Evolutionary conservation across 1,140 invertebrate genomes (phyloP).

Genomic region (Antheraea mylitta): DNA sequence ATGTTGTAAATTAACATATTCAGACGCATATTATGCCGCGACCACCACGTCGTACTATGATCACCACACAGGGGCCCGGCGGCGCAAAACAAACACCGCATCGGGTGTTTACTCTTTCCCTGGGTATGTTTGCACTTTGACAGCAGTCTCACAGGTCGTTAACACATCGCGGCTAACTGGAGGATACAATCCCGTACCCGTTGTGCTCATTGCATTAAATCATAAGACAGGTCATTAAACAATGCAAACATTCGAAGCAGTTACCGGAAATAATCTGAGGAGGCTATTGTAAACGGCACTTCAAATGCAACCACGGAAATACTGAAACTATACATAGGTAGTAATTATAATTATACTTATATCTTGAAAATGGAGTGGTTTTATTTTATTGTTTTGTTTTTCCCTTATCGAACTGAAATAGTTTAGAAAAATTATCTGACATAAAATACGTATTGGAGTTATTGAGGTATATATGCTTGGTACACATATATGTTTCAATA

Average conservation of each 20-base stretch:
- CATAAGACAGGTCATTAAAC: conserved; percentile 42
- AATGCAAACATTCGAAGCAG: conserved; percentile 31
- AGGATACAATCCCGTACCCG: conserved; percentile 36
- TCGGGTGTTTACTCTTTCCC: conserved; percentile 42
- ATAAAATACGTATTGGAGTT: too few species aligned
- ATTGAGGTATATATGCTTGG: too few species aligned
- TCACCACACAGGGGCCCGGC: conserved; percentile 56
- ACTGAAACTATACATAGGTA: too few species aligned
- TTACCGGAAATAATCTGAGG: conserved; percentile 35
- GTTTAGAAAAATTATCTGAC: too few species aligned
- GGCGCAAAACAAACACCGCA: conserved; percentile 49
- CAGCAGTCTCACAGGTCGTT: conserved; percentile 75
- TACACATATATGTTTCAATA: too few species aligned
- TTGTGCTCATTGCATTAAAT: conserved; percentile 48
- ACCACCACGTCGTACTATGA: conserved; percentile 48
- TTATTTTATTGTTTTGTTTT: too few species aligned
- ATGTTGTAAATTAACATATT: conserved; percentile 2
- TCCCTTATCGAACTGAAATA: too few species aligned
- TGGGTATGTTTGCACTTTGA: conserved; percentile 67
- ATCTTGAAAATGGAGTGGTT: too few species aligned
- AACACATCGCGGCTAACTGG: conserved; percentile 67
- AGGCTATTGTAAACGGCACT: conserved; percentile 7
- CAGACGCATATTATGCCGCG: conserved; percentile 17
- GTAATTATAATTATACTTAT: too few species aligned
- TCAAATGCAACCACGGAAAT: background rate